Conservation (phyloP, 2,113 vertebrate genomes). For the Notothenia coriiceps region DNA sequence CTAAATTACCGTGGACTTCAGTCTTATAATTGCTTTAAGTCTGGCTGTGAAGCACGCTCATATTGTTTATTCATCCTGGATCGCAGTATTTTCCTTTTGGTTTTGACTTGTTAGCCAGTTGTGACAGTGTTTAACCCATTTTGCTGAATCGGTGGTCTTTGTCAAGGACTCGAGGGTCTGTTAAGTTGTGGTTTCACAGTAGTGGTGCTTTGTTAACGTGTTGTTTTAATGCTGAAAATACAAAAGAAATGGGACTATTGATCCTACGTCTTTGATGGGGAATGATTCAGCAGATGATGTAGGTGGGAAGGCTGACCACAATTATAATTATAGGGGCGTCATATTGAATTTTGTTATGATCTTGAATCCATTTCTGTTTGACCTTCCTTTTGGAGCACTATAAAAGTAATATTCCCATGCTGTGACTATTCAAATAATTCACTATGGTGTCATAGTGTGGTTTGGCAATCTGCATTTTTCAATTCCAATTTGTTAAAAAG, state of each 20-base stretch:
- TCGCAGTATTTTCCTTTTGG: slow-evolving; percentile 3
- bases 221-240: not conserved
- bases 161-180: not conserved
- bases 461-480: not conserved
- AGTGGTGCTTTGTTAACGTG: not conserved
- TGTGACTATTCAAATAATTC: not conserved
- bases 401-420: not conserved
- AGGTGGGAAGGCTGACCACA: not conserved
- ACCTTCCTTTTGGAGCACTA: not conserved
- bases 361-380: not conserved
- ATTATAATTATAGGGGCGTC: not conserved
- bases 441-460: not conserved
- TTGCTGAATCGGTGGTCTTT: not conserved
- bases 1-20: slow-evolving; percentile 8
- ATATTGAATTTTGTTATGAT: not conserved
- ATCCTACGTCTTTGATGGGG: not conserved
- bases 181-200: not conserved
- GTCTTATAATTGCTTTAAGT: slow-evolving; percentile 32
- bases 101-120: not conserved
- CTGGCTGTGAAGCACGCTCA: slow-evolving; percentile 19
- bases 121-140: not conserved
- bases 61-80: slow-evolving; percentile 44
- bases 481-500: slow-evolving; percentile 4
- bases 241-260: not conserved
- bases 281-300: slow-evolving; percentile 12